Base-by-base conservation (phyloP, 2,797 vertebrate species). In the Sebastes diaconus region DNA sequence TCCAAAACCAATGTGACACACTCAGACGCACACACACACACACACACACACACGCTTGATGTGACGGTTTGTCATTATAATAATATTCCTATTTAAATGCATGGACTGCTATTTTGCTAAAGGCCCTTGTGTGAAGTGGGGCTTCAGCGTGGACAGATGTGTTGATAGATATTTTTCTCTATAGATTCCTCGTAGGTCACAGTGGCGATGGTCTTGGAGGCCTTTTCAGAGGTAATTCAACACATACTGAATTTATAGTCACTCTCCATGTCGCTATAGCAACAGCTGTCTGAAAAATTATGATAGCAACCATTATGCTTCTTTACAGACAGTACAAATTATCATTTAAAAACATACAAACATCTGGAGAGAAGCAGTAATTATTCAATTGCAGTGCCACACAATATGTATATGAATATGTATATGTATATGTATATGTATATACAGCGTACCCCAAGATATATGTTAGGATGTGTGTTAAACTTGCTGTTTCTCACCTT, bases 51-150 rank as follows among this genome's bases (percentile, higher is more conserved):
- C 58, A 71, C 83, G 58, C 66, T 29, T 57, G 54, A 78, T 61
- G 69, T 71, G 68, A 75, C 52, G 5, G 68, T 95, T 91, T 94
- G 93, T 93, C 95, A 97, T 97, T 97, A 96, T 97, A 97, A 96
- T 98, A 98, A 98, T 98, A 97, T 96, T 97, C 95, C 95, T 97
- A 98, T 98, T 98, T 98, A 98, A 98, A 98, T 98, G 97, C 97
- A 98, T 98, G 95, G 96, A 94, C 95, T 96, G 95, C 94, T 96
- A 93, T 97, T 97, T 96, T 96, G 96, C 95, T 95, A 92, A 94
- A 95, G 94, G 95, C 96, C 91, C 93, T 93, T 60, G 87, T 91
- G 93, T 95, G 95, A 73, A 87, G 85, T 77, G 84, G 66, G 36
- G 39, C 52, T 79, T 76, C 58, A 14, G 24, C 13, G 36, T 80